Conservation (phyloP, 2,113 vertebrate genomes). For the Eulemur rufifrons region DNA sequence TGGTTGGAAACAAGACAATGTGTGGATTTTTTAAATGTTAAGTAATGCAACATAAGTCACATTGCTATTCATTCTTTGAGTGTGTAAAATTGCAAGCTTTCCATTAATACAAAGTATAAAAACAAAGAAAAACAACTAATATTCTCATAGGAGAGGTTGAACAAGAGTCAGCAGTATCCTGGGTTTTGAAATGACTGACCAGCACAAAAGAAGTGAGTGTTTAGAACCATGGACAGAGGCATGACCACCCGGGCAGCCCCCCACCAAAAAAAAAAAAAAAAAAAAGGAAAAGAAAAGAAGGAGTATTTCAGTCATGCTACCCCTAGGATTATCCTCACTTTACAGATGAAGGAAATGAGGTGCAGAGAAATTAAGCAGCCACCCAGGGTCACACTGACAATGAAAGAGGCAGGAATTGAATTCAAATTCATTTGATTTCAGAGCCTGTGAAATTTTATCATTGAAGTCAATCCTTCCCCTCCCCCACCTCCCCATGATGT, state of each 20-base stretch:
- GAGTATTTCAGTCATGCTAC: neutral
- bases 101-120: neutral
- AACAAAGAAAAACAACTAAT: neutral
- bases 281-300: neutral
- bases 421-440: neutral
- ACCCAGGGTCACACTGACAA: neutral
- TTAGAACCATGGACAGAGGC: neutral
- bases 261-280: neutral
- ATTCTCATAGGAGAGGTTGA: neutral
- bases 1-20: constrained; percentile 7
- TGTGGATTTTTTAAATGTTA: neutral
- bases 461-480: neutral
- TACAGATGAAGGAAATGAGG: neutral
- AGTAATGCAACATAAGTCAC: neutral
- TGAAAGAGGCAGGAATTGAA: neutral
- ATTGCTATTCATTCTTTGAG: neutral
- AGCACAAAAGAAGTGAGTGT: neutral
- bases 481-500: neutral
- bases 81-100: neutral
- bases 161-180: neutral
- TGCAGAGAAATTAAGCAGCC: neutral
- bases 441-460: neutral
- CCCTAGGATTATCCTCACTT: neutral
- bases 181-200: neutral
- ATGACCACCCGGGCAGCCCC: accelerated